A percentile compares a stretch with the other conserved stretches of the same genome.
phyloP scores from a whole-genome alignment of 1,140 invertebrate species.

The Drosophila takahashii region DNA sequence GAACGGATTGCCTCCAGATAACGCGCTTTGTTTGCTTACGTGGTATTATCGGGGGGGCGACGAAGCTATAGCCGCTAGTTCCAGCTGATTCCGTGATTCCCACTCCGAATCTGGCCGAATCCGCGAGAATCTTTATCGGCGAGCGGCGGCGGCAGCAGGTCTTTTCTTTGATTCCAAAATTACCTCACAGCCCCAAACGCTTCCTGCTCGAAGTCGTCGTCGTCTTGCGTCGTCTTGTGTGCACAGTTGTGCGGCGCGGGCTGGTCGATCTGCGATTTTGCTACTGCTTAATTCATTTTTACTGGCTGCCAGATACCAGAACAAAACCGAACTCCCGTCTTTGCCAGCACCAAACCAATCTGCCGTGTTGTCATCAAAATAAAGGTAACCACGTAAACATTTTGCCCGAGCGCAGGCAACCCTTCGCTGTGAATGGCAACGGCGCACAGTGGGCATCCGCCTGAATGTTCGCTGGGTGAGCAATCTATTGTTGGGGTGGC shows the following conservation, averaged over 20 bases:
- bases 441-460: not conserved
- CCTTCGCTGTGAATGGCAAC: conserved; percentile 41
- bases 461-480: conserved; percentile 11
- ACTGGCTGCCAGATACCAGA: conserved; percentile 20
- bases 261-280: conserved; percentile 23
- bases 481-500: not conserved
- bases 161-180: conserved; percentile 35
- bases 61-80: conserved; percentile 30
- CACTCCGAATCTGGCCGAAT: conserved; percentile 35
- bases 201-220: conserved; percentile 52
- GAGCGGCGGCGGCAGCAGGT: conserved; percentile 42
- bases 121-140: conserved; percentile 43
- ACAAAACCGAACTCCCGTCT: conserved; percentile 36
- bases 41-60: conserved; percentile 63
- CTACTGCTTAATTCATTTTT: conserved; percentile 71
- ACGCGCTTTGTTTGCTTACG: conserved; percentile 71
- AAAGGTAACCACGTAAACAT: conserved; percentile 66
- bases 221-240: conserved; percentile 43
- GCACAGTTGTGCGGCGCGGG: conserved; percentile 56
- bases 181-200: conserved; percentile 37
- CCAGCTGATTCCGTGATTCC: conserved; percentile 38
- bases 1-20: conserved; percentile 14
- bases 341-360: conserved; percentile 64
- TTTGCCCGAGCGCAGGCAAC: not conserved
- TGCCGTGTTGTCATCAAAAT: conserved; percentile 78